Conservation (phyloP, 2,113 vertebrate species). For the Porphyrio hochstetteri region DNA sequence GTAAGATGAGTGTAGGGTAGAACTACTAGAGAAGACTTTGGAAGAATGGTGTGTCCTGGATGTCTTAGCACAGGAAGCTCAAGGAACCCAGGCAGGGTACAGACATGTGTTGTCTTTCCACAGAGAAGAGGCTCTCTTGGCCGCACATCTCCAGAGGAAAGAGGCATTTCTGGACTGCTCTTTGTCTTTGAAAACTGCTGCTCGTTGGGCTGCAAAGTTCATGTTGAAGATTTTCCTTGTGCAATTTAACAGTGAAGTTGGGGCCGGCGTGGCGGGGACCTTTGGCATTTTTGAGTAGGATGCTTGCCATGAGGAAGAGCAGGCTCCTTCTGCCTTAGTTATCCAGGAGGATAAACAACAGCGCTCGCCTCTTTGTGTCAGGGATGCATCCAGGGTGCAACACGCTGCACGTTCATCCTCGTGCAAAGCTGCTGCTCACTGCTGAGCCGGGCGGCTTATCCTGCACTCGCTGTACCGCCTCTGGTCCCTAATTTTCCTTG, state of each 20-base stretch:
- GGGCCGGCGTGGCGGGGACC: neutral
- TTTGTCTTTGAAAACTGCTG: neutral
- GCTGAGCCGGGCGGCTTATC: neutral
- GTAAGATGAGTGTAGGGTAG: neutral
- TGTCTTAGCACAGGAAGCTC: neutral
- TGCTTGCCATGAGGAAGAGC: neutral
- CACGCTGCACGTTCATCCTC: neutral
- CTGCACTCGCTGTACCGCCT: neutral
- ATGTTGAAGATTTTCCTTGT: neutral
- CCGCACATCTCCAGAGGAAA: neutral
- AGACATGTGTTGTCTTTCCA: neutral
- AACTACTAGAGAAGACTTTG: neutral
- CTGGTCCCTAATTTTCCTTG: slow-evolving; percentile 22
- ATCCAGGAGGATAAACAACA: neutral
- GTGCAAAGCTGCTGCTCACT: neutral
- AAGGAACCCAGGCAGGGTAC: neutral
- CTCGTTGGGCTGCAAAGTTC: neutral
- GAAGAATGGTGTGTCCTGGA: neutral
- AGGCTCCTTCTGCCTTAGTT: neutral
- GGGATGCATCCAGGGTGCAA: neutral
- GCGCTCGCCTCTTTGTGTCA: neutral
- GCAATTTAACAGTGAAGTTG: neutral
- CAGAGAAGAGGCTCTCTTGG: neutral
- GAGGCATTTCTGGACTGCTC: neutral
- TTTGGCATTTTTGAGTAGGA: neutral